Evolutionary conservation across 2,888 invertebrate genomes (phyloP), one percentile per base, ranked within the genome.

Genomic region (Itoplectis maculator): DNA sequence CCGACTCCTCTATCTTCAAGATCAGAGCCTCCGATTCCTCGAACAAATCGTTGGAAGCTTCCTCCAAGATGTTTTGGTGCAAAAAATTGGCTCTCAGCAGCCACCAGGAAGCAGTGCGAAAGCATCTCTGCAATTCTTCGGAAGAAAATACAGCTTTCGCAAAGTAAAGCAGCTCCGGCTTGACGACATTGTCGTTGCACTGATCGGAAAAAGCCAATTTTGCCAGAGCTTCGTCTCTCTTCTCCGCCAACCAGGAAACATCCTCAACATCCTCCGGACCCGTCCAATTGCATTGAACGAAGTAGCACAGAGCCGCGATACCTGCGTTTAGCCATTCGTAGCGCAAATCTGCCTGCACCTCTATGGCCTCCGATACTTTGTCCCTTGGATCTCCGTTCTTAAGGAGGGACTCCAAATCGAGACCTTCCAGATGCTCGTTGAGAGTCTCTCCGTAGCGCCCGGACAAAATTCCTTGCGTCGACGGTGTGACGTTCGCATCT

Each of bases 251-350:
- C 84, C 87, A 88, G 15, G 89, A 84, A 5, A 90, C 68, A n/a
- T 89, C 86, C 42, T 85, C 89, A 45, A 93, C 91, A 37, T 94
- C 90, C 56, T 94, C 92, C 3, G 97, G 97, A 0, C 98, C 96
- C 68, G 96, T 96, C 95, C 97, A 98, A 93, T 98, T 98, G 72
- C 94, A 94, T 91, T 97, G 96, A 73, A 97, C 94, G 93, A 98
- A 98, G 35, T 94, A 94, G 68, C 96, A 93, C 37, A 97, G 93
- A 85, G 95, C 94, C 47, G 96, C 94, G 18, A 97, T 94, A 1
- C 95, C 96, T 70, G 95, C 92, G 69, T 93, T 90, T 13, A 95
- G 90, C 85, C 95, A 92, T 79, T 94, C 93, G 47, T 93, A 91
- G 73, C 91, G 84, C 20, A 37, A 35, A 15, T 81, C 45, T 2